These are phyloP conservation scores for Bilobella aurantiaca DNA, from an alignment of 1,140 invertebrate species.

Conservation along the genomic window DNA sequence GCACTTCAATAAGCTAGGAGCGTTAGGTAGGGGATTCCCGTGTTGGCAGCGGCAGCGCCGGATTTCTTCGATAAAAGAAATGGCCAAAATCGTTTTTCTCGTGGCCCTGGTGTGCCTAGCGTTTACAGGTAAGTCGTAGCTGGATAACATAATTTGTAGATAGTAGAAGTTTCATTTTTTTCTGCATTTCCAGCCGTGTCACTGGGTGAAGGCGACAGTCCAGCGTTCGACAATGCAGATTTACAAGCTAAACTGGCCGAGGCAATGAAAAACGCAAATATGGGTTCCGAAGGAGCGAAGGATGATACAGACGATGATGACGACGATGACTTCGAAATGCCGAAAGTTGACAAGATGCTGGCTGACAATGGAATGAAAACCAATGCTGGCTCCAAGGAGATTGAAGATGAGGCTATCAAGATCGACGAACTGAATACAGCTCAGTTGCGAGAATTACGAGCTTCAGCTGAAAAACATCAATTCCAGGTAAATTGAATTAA, in stretches of 20 bases:
- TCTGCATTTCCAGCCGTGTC: no score
- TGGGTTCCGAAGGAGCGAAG: not conserved
- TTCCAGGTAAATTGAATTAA: slow-evolving; percentile 54
- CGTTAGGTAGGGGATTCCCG: no score
- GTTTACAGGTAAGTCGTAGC: no score
- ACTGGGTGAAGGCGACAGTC: not conserved
- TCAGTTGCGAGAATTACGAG: slow-evolving; percentile 81
- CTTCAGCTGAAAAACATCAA: slow-evolving; percentile 81
- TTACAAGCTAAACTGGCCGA: not conserved
- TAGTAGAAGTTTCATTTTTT: no score
- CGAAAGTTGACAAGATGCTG: slow-evolving; percentile 46
- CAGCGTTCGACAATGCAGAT: not conserved
- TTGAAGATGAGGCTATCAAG: slow-evolving; percentile 95
- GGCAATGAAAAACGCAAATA: no score
- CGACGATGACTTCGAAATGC: slow-evolving; percentile 16
- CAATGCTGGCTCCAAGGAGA: slow-evolving; percentile 65
- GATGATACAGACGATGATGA: slow-evolving; percentile 1
- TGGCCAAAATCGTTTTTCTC: no score
- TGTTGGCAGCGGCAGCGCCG: no score
- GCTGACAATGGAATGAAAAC: slow-evolving; percentile 70
- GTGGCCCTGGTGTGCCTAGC: no score
- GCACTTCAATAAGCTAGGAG: no score
- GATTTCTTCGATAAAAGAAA: no score
- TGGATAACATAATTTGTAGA: no score
- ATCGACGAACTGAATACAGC: slow-evolving; percentile 89